Conservation (phyloP, 2,113 vertebrate genomes). For the Oryzias celebensis region DNA sequence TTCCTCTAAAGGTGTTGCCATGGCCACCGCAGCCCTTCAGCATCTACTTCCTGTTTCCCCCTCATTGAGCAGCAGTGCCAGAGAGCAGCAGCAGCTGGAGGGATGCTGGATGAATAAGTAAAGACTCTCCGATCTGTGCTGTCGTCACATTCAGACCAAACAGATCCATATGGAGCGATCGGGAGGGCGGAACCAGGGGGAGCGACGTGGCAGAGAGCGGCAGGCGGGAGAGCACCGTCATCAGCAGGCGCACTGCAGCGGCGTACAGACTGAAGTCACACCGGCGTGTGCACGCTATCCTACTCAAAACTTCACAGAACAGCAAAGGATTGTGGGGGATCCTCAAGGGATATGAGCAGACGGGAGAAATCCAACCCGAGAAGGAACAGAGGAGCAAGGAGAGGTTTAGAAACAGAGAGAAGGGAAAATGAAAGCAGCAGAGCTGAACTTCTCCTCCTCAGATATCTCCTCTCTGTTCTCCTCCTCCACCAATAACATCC, state of each 20-base stretch:
- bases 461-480: not conserved
- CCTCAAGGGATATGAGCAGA: no score
- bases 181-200: slow-evolving; percentile 19
- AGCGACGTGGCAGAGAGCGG: slow-evolving; percentile 18
- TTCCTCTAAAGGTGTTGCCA: slow-evolving; percentile 31
- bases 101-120: slow-evolving; percentile 66
- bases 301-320: slow-evolving; percentile 1
- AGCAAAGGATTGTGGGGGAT: slow-evolving; percentile 36
- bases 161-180: slow-evolving; percentile 56
- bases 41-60: slow-evolving; percentile 63
- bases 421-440: slow-evolving; percentile 39
- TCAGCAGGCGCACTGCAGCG: slow-evolving; percentile 5
- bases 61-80: slow-evolving; percentile 16
- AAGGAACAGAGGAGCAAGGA: slow-evolving; percentile 5
- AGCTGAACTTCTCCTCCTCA: slow-evolving; percentile 21
- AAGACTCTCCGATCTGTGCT: slow-evolving; percentile 48
- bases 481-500: not conserved
- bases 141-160: slow-evolving; percentile 29
- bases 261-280: no score
- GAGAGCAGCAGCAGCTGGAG: slow-evolving; percentile 33
- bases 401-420: slow-evolving; percentile 4
- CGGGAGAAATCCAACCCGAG: not conserved
- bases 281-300: not conserved
- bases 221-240: slow-evolving; percentile 5
- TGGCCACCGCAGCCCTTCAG: slow-evolving; percentile 48